Base-by-base conservation (phyloP, 2,797 vertebrate species). In the Tolypeutes matacus region DNA sequence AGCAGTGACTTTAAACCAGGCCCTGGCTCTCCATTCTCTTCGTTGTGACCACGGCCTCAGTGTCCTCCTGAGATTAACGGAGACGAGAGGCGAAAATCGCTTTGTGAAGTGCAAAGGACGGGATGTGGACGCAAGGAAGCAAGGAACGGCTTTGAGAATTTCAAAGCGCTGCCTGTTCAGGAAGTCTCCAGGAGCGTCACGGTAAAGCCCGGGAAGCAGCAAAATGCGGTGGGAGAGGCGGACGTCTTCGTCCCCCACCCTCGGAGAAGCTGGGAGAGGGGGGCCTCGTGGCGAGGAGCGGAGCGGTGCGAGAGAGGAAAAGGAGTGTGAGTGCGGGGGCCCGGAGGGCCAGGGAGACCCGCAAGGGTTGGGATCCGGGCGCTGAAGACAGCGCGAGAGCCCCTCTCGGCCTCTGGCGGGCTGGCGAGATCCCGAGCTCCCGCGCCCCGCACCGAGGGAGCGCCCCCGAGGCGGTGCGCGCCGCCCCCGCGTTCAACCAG, bases 401-500 rank as follows among this genome's bases (percentile, higher is more conserved):
- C 23, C 11, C 81, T 56, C 36, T 14, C 1, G 1, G 34, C 23
- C 58, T 80, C n/a, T 23, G 4, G 8, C 51, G 0, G 1, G 29
- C 46, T 8, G 2, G n/a, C 11, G 42, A 58, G 51, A 20, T 53
- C 56, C 76, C 13, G 21, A 85, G 17, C 49, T 21, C 8, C 0
- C 7, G 34, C 8, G 23, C 65, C 31, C 0, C 34, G 78, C 3
- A 2, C 34, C 25, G 21, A 60, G n/a, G 2, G 25, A 13, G 34
- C 21, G 21, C 51, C 20, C 23, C 14, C 53, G 7, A 25, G 83
- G 31, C 87, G 0, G 21, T 27, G 42, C 34, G 42, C 49, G 4
- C 36, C 7, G 29, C 14, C 17, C 69, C 0, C 11, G 0, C 17
- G 39, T 14, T 62, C 49, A 8, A 5, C 18, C 12, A 0, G 42